Base-by-base conservation (phyloP, 2,797 vertebrate species). In the Eurystomus glaucurus region DNA sequence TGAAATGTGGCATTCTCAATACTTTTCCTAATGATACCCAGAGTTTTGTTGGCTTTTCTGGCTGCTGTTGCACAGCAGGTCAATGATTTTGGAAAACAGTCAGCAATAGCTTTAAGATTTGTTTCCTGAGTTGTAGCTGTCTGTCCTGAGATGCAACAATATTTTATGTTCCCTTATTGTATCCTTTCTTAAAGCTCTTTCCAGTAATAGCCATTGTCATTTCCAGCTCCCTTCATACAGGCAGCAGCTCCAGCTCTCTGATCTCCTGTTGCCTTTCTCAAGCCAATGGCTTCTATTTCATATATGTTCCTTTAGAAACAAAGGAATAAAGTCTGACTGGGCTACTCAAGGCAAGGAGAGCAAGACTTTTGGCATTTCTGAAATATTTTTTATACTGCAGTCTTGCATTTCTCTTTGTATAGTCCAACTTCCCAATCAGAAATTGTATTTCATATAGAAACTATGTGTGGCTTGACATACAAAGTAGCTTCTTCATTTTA, bases 271-370 rank as follows among this genome's bases (percentile, higher is more conserved):
- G 21, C 14, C 14, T 21, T 82, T 75, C 62, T 60, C 70, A 71
- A 85, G 10, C 10, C 29, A 61, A 5, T 9, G 2, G 3, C 16
- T 68, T 72, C 41, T 75, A 25, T 77, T 61, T 70, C 52, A 55
- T 3, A 18, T 41, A 5, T 4, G 14, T 19, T 66, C 28, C 39
- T 64, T 68, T 60, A 64, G 57, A 64, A 87, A 60, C 0, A 0
- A 85, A 71, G 21, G 11, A 39, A 43, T 64, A 11, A 89, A 58
- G 3, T 68, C n/a, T 82, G 23, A 48, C 25, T 29, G 39, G 39
- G 35, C 23, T 51, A 17, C 14, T 31, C 29, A 70, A 70, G 14
- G n/a, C 14, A 87, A 55, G 20, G 8, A 54, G 13, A 75, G 6
- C 11, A 82, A 70, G 61, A 45, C 11, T 37, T 54, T 11, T 35